Evolutionary conservation across 92 coral and sea anemone genomes (phyloP).

Genomic region (Heteractis magnifica): DNA sequence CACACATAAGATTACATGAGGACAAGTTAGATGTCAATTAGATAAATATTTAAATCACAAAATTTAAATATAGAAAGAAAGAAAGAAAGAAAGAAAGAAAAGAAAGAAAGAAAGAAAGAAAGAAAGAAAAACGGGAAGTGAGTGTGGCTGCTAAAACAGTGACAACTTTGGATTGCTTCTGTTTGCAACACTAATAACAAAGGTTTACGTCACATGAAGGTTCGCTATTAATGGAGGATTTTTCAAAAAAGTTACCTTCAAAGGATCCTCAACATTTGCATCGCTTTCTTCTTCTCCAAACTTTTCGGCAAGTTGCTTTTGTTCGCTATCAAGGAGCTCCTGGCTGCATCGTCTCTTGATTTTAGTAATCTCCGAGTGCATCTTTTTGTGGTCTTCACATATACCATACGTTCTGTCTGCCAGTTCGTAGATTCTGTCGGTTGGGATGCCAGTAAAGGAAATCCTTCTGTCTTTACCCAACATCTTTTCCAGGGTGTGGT

Average conservation of each 20-base stretch:
- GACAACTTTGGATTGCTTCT: no score
- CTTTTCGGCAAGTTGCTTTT: slow-evolving; percentile 10
- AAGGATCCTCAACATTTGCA: background rate
- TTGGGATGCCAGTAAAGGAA: slow-evolving; percentile 71
- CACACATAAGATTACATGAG: no score
- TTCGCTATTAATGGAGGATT: no score
- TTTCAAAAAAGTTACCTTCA: background rate
- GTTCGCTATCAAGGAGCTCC: slow-evolving; percentile 27
- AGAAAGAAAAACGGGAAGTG: no score
- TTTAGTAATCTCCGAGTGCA: slow-evolving; percentile 44
- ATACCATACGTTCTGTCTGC: slow-evolving; percentile 65
- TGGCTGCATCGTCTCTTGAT: slow-evolving; percentile 34
- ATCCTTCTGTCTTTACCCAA: slow-evolving; percentile 38
- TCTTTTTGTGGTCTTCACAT: slow-evolving; percentile 69
- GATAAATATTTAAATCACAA: no score
- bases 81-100: no score
- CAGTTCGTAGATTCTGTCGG: slow-evolving; percentile 66
- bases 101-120: no score
- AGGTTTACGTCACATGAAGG: no score
- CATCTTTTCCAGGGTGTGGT: slow-evolving; percentile 62
- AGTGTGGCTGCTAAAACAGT: no score
- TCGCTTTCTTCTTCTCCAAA: background rate
- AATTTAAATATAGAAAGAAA: no score
- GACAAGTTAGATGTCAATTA: no score
- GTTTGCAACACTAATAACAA: no score